Evolutionary conservation across 2,888 invertebrate species (phyloP), one percentile per base, ranked within the genome.

Genomic region (Drosophila anomelani): DNA sequence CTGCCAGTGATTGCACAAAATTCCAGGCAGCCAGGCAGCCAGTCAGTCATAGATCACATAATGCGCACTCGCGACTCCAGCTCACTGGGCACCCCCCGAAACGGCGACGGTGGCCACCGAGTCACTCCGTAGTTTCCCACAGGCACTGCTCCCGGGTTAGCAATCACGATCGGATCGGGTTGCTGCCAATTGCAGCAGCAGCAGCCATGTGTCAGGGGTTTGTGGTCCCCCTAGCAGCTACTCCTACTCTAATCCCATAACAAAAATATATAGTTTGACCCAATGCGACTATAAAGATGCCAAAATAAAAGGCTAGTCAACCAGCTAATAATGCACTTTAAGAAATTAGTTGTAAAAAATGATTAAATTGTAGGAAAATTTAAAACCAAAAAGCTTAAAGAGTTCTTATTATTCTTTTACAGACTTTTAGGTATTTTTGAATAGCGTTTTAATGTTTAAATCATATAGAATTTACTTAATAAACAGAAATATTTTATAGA

Each of bases 1-100:
- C 83, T 80, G 71, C 68, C 49, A 73, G 53, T 73, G 73, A 85
- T 85, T 85, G 88, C 84, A 85, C 85, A 87, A 80, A 84, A 58
- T 55, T 64, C 54, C 72, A 71, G 71, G 68, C 70, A 79, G n/a
- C 26, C 62, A 63, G 66, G 51, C 66, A 66, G 61, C 23, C 41
- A 66, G 47, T 67, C 47, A 66, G 67, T 54, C 46, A 68, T 69
- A 57, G 51, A 49, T 69, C 57, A 68, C 69, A 69, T 69, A 69
- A 69, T 63, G 67, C 54, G 34, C 54, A 63, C 60, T 63, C 26
- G 62, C 32, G 54, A 41, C 56, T 41, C 46, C 44, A n/a, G 51
- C 63, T 12, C 39, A 44, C 43, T 15, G 44, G 20, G 20, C 13
- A 51, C 49, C 49, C 49, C 49, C 49, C 49, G 34, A 51, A 46